phyloP scores from a whole-genome alignment of 2,113 vertebrate species.

The Sylvia atricapilla region DNA sequence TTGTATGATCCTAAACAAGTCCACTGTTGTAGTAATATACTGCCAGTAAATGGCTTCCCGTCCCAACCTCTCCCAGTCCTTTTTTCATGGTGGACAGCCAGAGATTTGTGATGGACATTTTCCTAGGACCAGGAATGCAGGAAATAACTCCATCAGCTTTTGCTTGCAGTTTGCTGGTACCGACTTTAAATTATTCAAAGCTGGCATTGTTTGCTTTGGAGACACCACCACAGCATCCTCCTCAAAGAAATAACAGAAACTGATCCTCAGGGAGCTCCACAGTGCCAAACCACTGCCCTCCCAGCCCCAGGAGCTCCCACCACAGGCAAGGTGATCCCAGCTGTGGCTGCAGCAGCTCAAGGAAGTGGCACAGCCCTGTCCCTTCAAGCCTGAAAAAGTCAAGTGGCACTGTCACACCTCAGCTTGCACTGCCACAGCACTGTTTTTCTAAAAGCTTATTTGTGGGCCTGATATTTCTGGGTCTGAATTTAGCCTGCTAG shows the following conservation, averaged over 20 bases:
- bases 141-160: not conserved
- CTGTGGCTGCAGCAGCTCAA: not conserved
- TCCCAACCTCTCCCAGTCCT: not conserved
- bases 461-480: too few species aligned
- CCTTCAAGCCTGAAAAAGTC: not conserved
- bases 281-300: not conserved
- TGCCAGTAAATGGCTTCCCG: not conserved
- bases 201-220: not conserved
- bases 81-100: not conserved
- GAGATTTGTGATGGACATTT: not conserved
- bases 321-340: accelerated
- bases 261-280: not conserved
- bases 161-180: not conserved
- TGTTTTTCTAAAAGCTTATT: not conserved
- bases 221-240: not conserved
- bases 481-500: too few species aligned
- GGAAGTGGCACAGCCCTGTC: not conserved
- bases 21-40: accelerated
- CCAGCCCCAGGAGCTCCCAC: accelerated
- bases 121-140: not conserved
- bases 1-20: not conserved
- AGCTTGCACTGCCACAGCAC: not conserved
- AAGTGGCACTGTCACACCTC: not conserved
- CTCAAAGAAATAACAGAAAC: not conserved
- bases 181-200: not conserved